Evolutionary conservation across 2,888 invertebrate genomes (phyloP).

Genomic region (Limnephilus marmoratus): DNA sequence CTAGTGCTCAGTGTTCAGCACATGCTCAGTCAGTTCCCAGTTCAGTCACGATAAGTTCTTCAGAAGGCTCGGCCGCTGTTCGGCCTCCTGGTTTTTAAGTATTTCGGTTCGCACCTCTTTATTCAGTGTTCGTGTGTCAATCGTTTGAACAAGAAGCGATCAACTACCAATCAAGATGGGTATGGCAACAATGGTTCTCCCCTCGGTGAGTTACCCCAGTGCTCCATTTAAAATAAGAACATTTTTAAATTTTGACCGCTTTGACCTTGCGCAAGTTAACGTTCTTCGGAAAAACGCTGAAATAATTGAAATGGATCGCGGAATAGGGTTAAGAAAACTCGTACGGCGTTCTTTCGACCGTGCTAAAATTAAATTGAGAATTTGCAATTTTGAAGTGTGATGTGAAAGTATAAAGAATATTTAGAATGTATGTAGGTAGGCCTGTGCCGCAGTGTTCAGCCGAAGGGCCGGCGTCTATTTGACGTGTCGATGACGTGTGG

Average conservation of each 20-base stretch:
- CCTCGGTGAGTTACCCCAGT: slow-evolving; percentile 51
- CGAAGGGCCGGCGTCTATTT: slow-evolving; percentile 19
- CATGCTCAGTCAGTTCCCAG: slow-evolving; percentile 41
- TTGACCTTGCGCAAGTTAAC: slow-evolving; percentile 56
- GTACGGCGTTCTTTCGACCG: neutral
- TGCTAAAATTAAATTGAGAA: neutral
- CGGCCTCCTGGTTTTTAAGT: neutral
- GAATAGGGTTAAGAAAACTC: neutral
- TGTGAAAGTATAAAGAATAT: neutral
- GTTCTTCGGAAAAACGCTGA: neutral
- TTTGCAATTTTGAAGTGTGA: neutral
- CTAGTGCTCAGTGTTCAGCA: slow-evolving; percentile 20
- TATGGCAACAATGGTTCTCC: slow-evolving; percentile 54
- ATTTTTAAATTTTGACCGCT: slow-evolving; percentile 53
- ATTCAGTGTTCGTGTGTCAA: slow-evolving; percentile 14
- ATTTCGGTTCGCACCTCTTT: slow-evolving; percentile 6
- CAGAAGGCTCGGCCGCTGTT: slow-evolving; percentile 33
- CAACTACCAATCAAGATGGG: slow-evolving; percentile 52
- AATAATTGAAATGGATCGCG: neutral
- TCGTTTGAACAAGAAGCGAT: slow-evolving; percentile 4
- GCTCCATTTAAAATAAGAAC: slow-evolving; percentile 36
- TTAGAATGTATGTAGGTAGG: slow-evolving; percentile 23
- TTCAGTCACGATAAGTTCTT: slow-evolving; percentile 43
- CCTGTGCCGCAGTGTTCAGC: neutral
- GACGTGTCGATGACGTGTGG: slow-evolving; percentile 25